These are phyloP conservation scores for Paramormyrops kingsleyae DNA, from an alignment of 2,113 vertebrate genomes.

Conservation along the genomic window DNA sequence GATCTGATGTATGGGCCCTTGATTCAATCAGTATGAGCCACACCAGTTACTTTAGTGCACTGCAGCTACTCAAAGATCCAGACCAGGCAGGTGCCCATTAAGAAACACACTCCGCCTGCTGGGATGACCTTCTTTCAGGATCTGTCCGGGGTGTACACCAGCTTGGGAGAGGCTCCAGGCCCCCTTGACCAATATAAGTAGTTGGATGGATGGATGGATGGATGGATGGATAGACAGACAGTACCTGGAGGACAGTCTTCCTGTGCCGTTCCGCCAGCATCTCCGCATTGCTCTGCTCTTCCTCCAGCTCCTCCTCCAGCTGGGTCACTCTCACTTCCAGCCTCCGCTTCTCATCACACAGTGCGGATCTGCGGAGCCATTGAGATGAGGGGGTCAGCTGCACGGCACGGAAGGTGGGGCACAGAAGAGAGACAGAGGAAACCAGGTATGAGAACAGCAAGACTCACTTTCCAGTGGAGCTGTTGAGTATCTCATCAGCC, in stretches of 20 bases:
- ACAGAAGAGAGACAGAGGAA: background rate
- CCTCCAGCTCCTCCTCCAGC: conserved; percentile 81
- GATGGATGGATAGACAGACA: background rate
- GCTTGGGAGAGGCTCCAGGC: background rate
- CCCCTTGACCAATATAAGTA: background rate
- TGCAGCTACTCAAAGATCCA: background rate
- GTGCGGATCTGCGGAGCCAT: conserved; percentile 51
- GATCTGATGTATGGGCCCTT: background rate
- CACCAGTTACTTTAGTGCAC: background rate
- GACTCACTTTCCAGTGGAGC: conserved; percentile 73
- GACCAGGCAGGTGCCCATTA: background rate
- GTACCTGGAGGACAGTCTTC: conserved; percentile 71
- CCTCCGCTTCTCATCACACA: conserved; percentile 76
- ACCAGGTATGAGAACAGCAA: background rate
- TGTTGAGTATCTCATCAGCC: conserved; percentile 74
- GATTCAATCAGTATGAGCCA: background rate
- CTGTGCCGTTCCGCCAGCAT: conserved; percentile 71
- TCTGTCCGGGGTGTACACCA: background rate
- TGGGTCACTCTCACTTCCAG: conserved; percentile 71
- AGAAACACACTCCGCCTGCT: background rate
- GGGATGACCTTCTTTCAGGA: background rate
- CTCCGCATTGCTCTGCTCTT: conserved; percentile 76
- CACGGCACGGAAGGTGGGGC: background rate
- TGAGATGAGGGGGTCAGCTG: background rate
- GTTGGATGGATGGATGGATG: background rate